Base-by-base conservation (phyloP, 1,140 invertebrate genomes). In the Trichonephila inaurata region DNA sequence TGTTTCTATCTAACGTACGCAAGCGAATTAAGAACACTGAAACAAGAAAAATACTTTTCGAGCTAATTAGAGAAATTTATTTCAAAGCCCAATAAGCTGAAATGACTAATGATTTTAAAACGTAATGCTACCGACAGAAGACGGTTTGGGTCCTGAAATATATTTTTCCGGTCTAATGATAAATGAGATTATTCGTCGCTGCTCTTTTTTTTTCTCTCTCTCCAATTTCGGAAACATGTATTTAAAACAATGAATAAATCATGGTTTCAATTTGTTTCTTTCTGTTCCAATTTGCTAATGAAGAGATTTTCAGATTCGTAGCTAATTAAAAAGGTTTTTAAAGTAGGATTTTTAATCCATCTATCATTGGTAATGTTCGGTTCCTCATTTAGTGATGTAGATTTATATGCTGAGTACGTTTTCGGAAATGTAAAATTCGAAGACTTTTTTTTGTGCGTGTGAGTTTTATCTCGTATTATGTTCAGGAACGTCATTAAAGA, bases 181-280 rank as follows among this genome's bases (percentile, higher is more conserved):
- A 64, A 88, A 88, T 88, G 40, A 64, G 28, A 40, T 58, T 88
- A 77, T 77, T 77, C 24, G 72, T 16, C 16, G 16, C 16, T 3
- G 4, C 8, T 14, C 21, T 88, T 88, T 24, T 40, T 51, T 40
- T 40, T 3, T 33, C 33, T 40, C 33, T 51, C 44, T 51, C 21
- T 85, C n/a, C n/a, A 40, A n/a, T 85, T 85, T 64, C 40, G 21
- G 62, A 88, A 64, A 88, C n/a, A 40, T 88, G 33, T 77, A 88
- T 88, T 87, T 62, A 28, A 60, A 33, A 64, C 86, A 88, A 88
- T 88, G 51, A 88, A 88, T 88, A 44, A 88, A 58, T 88, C 86
- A 83, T 21, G 82, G 28, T 40, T 14, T 33, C 82, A 28, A 83
- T 83, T 83, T 83, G 82, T 83, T 83, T 58, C 51, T 51, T 24